A percentile compares a stretch with the other conserved stretches of the same genome.
Conservation (phyloP, 2,888 invertebrate species). For the Lepetodrilus schrolli region DNA sequence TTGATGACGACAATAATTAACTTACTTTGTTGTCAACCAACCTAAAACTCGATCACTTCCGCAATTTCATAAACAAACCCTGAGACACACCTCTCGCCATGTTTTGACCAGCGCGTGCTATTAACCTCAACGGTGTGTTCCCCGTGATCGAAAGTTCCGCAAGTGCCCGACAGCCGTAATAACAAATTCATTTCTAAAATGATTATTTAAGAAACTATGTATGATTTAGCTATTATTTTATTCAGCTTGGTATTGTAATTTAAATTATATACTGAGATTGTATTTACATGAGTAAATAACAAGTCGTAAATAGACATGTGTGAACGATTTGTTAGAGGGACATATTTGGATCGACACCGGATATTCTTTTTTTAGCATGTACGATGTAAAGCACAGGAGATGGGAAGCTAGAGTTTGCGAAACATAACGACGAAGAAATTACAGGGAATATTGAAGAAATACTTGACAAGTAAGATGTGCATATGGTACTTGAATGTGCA, state of each 20-base stretch:
- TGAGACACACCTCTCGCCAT: slow-evolving; percentile 23
- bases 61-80: slow-evolving; percentile 13
- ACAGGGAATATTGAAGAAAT: slow-evolving; percentile 7
- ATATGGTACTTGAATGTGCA: neutral
- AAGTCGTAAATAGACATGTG: neutral
- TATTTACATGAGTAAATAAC: neutral
- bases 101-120: slow-evolving; percentile 21
- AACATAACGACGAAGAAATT: slow-evolving; percentile 13
- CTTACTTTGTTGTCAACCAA: neutral
- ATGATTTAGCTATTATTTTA: neutral
- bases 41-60: slow-evolving; percentile 13
- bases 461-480: slow-evolving; percentile 1
- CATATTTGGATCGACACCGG: neutral
- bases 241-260: neutral
- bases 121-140: neutral
- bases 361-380: slow-evolving; percentile 21
- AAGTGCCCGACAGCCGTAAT: neutral
- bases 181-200: slow-evolving; percentile 10
- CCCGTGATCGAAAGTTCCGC: slow-evolving; percentile 1
- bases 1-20: too few species aligned
- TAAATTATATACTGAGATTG: neutral
- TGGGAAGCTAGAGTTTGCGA: slow-evolving; percentile 25
- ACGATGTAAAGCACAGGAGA: slow-evolving; percentile 15
- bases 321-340: neutral
- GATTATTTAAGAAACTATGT: neutral